Conservation (phyloP, 2,888 invertebrate genomes). For the Rhagonycha fulva region DNA sequence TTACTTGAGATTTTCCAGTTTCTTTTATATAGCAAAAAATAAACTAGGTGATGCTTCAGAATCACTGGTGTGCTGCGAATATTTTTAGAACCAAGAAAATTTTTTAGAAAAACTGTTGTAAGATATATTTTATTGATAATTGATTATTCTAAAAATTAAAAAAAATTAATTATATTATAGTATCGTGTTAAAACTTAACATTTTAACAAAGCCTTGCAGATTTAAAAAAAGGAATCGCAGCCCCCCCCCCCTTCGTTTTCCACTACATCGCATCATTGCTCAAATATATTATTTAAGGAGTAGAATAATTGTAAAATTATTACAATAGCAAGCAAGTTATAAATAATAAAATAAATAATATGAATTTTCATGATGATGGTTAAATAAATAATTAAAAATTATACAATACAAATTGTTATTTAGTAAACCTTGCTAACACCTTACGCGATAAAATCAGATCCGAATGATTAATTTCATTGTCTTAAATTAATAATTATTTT, state of each 20-base stretch:
- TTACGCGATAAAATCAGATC: neutral
- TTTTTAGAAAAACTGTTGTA: too few species aligned
- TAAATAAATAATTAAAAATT: neutral
- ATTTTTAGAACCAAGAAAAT: too few species aligned
- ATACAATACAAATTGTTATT: neutral
- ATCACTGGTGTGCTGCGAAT: neutral
- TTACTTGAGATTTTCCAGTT: neutral
- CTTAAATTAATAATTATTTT: neutral
- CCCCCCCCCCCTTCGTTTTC: too few species aligned
- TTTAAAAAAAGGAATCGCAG: too few species aligned
- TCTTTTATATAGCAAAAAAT: neutral
- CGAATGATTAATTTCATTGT: neutral
- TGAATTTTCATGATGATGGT: neutral
- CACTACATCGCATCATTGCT: too few species aligned
- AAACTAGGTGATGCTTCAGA: neutral
- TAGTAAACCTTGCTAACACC: conserved; percentile 1
- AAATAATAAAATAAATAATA: neutral
- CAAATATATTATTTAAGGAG: neutral
- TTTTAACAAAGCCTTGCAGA: too few species aligned
- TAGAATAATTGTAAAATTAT: neutral
- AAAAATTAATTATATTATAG: too few species aligned
- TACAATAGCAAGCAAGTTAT: neutral
- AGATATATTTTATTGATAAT: too few species aligned
- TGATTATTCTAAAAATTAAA: too few species aligned
- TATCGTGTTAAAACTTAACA: too few species aligned